Conservation (phyloP, 2,113 vertebrate genomes). For the Zosterops lateralis region DNA sequence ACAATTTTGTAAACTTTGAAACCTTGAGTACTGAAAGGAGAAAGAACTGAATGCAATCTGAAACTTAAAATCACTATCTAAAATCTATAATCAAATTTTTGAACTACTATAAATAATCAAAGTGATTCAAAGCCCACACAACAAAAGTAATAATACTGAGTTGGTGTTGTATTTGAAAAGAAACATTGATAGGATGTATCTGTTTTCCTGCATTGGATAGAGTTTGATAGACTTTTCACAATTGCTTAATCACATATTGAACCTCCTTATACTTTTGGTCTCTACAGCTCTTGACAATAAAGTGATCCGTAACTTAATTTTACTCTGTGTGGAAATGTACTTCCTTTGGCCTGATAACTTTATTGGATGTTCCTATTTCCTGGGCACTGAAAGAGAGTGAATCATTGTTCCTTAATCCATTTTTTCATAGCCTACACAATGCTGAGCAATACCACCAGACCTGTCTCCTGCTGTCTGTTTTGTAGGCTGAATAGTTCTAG, state of each 20-base stretch:
- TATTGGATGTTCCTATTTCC: neutral
- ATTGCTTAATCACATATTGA: neutral
- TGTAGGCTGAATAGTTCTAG: neutral
- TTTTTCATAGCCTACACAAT: neutral
- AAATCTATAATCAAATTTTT: neutral
- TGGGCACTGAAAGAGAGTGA: neutral
- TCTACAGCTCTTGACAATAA: neutral
- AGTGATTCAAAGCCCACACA: neutral
- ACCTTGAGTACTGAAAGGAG: neutral
- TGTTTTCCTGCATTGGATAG: neutral
- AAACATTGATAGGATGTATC: neutral
- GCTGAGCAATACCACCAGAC: neutral
- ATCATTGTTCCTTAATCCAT: neutral
- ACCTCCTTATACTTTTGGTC: neutral
- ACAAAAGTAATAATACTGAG: neutral
- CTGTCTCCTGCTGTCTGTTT: neutral
- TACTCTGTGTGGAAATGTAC: neutral
- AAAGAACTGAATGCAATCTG: neutral
- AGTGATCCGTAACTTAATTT: neutral
- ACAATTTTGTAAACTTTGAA: neutral
- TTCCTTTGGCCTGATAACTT: neutral
- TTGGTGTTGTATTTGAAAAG: neutral
- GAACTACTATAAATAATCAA: neutral
- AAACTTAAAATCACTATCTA: neutral
- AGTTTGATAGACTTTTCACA: neutral